phyloP scores from a whole-genome alignment of 2,888 invertebrate species.

The Hermodice carunculata region DNA sequence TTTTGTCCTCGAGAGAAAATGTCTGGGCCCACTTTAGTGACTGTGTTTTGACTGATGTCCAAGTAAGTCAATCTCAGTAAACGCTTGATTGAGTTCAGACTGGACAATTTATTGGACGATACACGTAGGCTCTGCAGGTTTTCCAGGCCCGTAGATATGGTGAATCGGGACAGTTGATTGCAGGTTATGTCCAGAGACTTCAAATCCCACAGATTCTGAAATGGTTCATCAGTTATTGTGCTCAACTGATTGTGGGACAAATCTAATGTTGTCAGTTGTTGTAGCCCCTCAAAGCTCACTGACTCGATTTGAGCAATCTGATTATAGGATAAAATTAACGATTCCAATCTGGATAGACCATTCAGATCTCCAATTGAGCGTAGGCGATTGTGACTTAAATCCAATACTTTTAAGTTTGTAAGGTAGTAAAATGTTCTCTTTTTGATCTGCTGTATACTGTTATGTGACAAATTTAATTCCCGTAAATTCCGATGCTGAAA shows the following conservation, averaged over 20 bases:
- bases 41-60: conserved; percentile 40
- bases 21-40: conserved; percentile 49
- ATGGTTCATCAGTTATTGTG: conserved; percentile 21
- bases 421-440: conserved; percentile 38
- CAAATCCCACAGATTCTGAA: conserved; percentile 30
- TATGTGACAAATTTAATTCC: conserved; percentile 43
- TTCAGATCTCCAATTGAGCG: conserved; percentile 22
- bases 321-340: conserved; percentile 27
- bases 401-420: conserved; percentile 37
- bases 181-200: conserved; percentile 32
- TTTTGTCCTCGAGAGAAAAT: conserved; percentile 36
- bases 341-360: conserved; percentile 24
- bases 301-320: conserved; percentile 28
- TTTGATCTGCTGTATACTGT: conserved; percentile 33
- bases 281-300: conserved; percentile 39
- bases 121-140: conserved; percentile 32
- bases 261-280: conserved; percentile 43
- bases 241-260: conserved; percentile 51
- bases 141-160: conserved; percentile 33
- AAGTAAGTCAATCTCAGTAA: conserved; percentile 36
- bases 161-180: conserved; percentile 27
- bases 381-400: conserved; percentile 44
- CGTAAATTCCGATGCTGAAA: conserved; percentile 40
- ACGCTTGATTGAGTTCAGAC: conserved; percentile 26
- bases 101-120: conserved; percentile 35